Percentiles rank a stretch among this genome's conserved stretches.
Conservation (phyloP, 2,797 vertebrate genomes). For the Okamejei kenojei region DNA sequence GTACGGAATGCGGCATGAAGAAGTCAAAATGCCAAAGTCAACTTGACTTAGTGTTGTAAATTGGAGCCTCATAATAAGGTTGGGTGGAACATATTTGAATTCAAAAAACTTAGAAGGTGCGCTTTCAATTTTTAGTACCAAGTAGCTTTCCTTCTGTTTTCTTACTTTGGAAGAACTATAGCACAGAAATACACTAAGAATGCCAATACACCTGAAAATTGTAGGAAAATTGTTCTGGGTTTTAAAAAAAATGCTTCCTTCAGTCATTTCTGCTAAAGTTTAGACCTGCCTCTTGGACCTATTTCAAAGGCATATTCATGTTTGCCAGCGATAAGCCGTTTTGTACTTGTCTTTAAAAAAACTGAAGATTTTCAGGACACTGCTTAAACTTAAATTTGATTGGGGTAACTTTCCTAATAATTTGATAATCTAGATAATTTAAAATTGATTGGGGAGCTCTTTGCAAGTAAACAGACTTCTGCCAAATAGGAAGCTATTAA, state of each 20-base stretch:
- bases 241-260: neutral
- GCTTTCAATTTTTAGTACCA: neutral
- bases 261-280: neutral
- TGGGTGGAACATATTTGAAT: neutral
- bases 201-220: neutral
- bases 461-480: too few species aligned
- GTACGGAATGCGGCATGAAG: slow-evolving; percentile 17
- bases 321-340: neutral
- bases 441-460: too few species aligned
- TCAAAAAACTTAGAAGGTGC: neutral
- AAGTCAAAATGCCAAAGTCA: slow-evolving; percentile 14
- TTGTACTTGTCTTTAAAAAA: neutral
- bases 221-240: neutral
- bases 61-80: neutral
- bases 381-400: neutral
- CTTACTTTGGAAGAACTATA: neutral
- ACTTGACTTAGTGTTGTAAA: slow-evolving; percentile 5
- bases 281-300: neutral
- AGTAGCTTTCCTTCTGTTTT: neutral
- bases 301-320: neutral
- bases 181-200: neutral
- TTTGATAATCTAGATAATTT: neutral
- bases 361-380: neutral
- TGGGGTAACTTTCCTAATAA: neutral
- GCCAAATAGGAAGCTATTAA: too few species aligned